Evolutionary conservation across 2,888 invertebrate genomes (phyloP).

Genomic region (Smittia aterrima): DNA sequence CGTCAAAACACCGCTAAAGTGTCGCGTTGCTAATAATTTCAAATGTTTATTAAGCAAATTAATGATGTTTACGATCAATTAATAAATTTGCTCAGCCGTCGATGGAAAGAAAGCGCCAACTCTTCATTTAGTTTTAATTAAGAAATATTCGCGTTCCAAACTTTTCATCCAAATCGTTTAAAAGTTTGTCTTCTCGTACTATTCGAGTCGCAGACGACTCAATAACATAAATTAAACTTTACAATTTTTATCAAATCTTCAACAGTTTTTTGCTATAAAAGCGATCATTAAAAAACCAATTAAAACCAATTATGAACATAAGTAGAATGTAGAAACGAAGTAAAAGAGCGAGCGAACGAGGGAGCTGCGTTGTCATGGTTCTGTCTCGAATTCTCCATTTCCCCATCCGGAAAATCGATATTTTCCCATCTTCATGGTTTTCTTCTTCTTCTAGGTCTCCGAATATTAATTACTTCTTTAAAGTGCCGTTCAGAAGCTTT

Average conservation of each 20-base stretch:
- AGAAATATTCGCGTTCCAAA: background rate
- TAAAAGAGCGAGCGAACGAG: background rate
- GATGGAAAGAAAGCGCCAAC: background rate
- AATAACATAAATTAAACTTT: conserved; percentile 2
- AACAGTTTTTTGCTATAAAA: conserved; percentile 19
- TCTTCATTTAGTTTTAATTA: conserved; percentile 16
- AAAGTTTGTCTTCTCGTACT: conserved; percentile 13
- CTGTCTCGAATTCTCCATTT: background rate
- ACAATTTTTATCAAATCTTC: conserved; percentile 26
- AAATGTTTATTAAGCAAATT: no score
- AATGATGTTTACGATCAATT: no score
- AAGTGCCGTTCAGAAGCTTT: background rate
- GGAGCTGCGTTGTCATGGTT: background rate
- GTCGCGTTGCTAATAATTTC: no score
- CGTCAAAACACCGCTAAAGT: no score
- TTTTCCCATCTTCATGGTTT: background rate
- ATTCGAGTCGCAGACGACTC: background rate
- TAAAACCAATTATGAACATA: conserved; percentile 20
- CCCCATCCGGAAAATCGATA: background rate
- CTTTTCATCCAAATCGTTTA: conserved; percentile 3
- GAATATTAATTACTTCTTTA: conserved; percentile 24
- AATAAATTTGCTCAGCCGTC: background rate
- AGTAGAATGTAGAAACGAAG: background rate
- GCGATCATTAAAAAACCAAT: conserved; percentile 21
- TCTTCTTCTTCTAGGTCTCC: background rate